Evolutionary conservation across 1,140 invertebrate species (phyloP), one percentile per base, ranked within the genome.

Genomic region (Plutomurus gul): DNA sequence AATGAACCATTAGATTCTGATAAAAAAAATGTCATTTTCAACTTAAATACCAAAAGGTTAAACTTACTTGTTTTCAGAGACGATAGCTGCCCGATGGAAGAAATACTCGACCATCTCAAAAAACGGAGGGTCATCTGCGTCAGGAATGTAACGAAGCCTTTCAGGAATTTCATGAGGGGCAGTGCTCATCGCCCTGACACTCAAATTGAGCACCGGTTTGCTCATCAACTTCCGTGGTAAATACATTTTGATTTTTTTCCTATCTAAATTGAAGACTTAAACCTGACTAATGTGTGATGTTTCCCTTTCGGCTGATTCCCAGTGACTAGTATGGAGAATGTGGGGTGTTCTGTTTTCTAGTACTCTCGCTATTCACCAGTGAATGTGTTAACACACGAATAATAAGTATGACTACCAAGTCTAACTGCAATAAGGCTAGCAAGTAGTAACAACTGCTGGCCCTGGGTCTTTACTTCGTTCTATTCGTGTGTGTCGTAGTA

Each of bases 91-190:
- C 74, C 93, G 91, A 85, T 97, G 95, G 87, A 96, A 97, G 88
- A 96, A 97, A 85, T 95, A 97, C 84, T 97, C 95, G 47, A 97
- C 95, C 95, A 97, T 97, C 87, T 97, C 94, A 87, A 97, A 97
- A 88, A 97, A 97, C 80, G 91, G 91, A 0, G 93, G 93, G 85
- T 91, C 92, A 84, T 90, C 89, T 3, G 91, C 90, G 16, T 90
- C 92, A 2, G 94, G 92, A 74, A 97, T 92, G 85, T 94, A 91
- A 85, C 91, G 91, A 6, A 96, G 89, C 84, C 92, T 91, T 39
- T 96, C 94, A 13, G 95, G 95, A 81, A 97, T 95, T 85, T 94
- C 56, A 27, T 65, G 56, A 5, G 56, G 56, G 10, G 25, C 22
- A 4, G 56, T 65, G 27, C 16, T 0, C 56, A 65, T 65, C 5